Percentiles rank a stretch among this genome's conserved stretches.
Conservation (phyloP, 1,140 invertebrate genomes). For the Brachionus calyciflorus region DNA sequence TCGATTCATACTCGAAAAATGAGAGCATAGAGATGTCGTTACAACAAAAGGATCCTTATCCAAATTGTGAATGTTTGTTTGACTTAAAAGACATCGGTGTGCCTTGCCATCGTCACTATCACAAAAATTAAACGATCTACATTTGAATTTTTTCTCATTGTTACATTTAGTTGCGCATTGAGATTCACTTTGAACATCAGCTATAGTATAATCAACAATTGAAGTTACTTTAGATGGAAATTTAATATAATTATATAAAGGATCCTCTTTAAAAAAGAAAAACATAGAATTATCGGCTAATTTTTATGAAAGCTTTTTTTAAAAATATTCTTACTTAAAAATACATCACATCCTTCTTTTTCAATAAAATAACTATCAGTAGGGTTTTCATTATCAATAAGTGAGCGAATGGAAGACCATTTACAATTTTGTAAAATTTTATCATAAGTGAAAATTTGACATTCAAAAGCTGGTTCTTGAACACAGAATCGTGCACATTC, state of each 20-base stretch:
- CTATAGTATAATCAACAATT: slow-evolving; percentile 6
- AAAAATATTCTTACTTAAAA: slow-evolving; percentile 7
- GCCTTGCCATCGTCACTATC: background rate
- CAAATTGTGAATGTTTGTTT: slow-evolving; percentile 4
- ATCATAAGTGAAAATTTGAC: slow-evolving; percentile 6
- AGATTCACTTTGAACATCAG: background rate
- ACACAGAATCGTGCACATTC: slow-evolving; percentile 33
- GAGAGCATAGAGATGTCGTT: background rate
- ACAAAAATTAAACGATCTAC: slow-evolving; percentile 40
- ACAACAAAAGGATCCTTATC: slow-evolving; percentile 43
- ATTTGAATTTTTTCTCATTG: slow-evolving; percentile 7
- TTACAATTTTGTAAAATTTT: slow-evolving; percentile 26
- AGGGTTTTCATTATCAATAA: background rate
- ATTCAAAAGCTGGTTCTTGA: slow-evolving; percentile 24
- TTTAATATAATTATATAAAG: slow-evolving; percentile 34
- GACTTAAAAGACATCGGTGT: slow-evolving; percentile 10
- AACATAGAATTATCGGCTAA: no score
- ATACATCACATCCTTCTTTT: slow-evolving; percentile 2
- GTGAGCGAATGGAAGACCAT: background rate
- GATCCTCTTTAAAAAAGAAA: slow-evolving; percentile 7
- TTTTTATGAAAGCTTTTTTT: no score
- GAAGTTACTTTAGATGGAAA: slow-evolving; percentile 45
- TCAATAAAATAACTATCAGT: background rate
- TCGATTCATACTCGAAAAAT: slow-evolving; percentile 31
- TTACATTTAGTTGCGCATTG: slow-evolving; percentile 33